Evolutionary conservation across 1,140 invertebrate genomes (phyloP), one percentile per base, ranked within the genome.

Genomic region (Atta texana): DNA sequence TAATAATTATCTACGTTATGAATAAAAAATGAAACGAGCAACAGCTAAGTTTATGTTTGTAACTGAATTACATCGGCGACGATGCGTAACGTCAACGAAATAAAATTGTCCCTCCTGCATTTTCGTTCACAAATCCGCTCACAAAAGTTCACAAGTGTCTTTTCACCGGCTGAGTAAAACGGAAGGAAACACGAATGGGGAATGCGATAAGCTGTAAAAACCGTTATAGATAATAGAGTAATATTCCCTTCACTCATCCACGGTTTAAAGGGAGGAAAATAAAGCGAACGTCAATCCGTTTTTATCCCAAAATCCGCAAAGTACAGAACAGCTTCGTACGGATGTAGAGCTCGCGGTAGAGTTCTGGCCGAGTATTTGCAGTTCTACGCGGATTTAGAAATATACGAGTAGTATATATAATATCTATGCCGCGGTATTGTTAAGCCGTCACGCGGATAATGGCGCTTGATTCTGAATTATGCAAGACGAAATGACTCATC

Each of bases 161-260:
- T 49, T 6, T 69, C 66, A 21, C 4, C 39, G 44, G 14, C 5
- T 51, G 39, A 69, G 39, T 24, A n/a, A 69, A 69, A 49, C 53
- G 21, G 39, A 49, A 61, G 34, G 51, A 63, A 74, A 63, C 80
- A 51, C 55, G 55, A 74, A 84, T 63, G 44, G 39, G 24, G 3
- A 63, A 63, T 55, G 80, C 68, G 55, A 74, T 84, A 84, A 84
- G 55, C 55, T 75, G 78, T 81, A 75, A 84, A 84, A 84, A 61
- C 80, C 69, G 39, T 84, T 74, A 75, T 63, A 75, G 80, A 84
- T 84, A 84, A 84, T 75, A 74, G 69, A 84, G 80, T 61, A 61
- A 84, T 75, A 75, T 75, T 84, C 80, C 39, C 14, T 34, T 55
- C 55, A 55, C 34, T 72, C 31, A 61, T 16, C 28, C 39, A 55